Conservation (phyloP, 2,113 vertebrate genomes). For the Thalassarche chlororhynchos region DNA sequence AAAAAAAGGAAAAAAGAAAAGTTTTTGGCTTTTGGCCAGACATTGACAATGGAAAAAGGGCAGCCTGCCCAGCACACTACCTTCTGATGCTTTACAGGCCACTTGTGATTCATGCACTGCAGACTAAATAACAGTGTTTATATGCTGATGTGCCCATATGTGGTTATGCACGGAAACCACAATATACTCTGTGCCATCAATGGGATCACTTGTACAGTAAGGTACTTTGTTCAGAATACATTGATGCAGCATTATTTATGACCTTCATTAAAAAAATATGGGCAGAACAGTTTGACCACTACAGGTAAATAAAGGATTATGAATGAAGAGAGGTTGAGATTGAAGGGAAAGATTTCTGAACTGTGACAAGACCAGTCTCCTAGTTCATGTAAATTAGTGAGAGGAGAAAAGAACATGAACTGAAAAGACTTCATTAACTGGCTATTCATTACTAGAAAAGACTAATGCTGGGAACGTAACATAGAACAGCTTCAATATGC, state of each 20-base stretch:
- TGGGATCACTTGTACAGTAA: not conserved
- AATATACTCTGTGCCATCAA: not conserved
- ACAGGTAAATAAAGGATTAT: not conserved
- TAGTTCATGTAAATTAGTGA: not conserved
- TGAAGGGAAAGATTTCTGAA: not conserved
- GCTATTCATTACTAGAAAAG: not conserved
- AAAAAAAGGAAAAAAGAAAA: fast-evolving
- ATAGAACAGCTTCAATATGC: not conserved
- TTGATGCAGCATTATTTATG: not conserved
- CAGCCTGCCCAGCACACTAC: not conserved
- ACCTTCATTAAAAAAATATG: not conserved
- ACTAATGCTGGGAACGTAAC: not conserved
- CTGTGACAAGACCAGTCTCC: not conserved
- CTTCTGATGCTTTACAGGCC: not conserved
- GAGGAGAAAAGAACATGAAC: not conserved
- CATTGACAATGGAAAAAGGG: not conserved
- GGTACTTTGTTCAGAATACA: not conserved
- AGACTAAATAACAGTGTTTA: not conserved
- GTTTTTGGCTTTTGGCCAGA: not conserved
- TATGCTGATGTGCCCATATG: not conserved
- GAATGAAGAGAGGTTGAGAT: not conserved
- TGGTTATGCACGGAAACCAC: not conserved
- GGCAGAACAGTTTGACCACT: not conserved
- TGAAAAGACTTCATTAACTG: not conserved
- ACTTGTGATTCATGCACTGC: not conserved